phyloP scores from a whole-genome alignment of 30 jellyfish, hydroid and myxozoan genomes.

The Aurelia sp. region DNA sequence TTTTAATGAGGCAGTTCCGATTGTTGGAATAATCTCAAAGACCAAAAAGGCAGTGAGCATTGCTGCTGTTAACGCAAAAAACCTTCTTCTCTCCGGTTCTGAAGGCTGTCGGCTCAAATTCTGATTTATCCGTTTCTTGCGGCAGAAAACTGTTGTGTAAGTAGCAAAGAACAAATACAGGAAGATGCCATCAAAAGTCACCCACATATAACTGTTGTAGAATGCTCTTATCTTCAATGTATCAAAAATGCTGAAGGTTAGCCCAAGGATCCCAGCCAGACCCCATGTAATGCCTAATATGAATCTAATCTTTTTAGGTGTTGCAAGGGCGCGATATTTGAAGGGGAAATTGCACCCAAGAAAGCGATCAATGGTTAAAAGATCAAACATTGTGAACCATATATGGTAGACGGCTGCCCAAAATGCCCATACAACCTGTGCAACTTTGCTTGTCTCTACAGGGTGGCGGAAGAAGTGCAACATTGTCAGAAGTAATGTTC shows the following conservation, averaged over 20 bases:
- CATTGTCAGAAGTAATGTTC: background rate
- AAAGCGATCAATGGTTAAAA: conserved; percentile 13
- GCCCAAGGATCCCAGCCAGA: background rate
- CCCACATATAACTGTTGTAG: background rate
- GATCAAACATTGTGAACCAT: background rate
- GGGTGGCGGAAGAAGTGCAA: background rate
- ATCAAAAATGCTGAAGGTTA: background rate
- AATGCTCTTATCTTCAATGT: background rate
- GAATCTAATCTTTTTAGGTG: background rate
- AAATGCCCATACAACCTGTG: background rate
- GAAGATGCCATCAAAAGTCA: background rate
- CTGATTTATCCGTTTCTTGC: background rate
- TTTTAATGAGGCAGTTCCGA: background rate
- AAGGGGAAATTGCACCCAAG: conserved; percentile 32
- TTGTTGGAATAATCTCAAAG: background rate
- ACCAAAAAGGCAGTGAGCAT: background rate
- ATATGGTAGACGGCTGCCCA: background rate
- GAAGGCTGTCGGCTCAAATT: background rate
- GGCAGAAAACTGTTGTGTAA: conserved; percentile 1
- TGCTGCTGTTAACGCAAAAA: background rate
- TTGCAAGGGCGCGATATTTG: background rate
- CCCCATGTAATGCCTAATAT: background rate
- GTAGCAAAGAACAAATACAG: background rate
- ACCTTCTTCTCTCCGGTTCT: background rate
- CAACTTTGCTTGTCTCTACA: background rate